Percentiles rank a stretch among this genome's conserved stretches.
These are phyloP conservation scores for Ramphastos sulfuratus DNA, from an alignment of 2,113 vertebrate species.

Conservation along the genomic window DNA sequence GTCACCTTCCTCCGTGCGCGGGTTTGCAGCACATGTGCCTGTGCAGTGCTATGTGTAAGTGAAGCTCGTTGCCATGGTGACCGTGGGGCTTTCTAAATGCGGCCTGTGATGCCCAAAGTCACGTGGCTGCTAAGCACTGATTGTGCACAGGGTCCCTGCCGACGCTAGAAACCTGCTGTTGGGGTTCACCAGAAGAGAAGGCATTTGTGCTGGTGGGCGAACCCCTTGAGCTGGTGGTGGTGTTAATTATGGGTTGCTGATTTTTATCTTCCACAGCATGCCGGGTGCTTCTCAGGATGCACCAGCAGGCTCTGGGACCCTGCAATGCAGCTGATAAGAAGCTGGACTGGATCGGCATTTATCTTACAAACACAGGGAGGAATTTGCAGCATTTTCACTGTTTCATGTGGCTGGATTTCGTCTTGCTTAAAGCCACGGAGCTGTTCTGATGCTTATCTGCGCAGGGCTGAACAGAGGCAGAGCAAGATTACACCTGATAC, in stretches of 20 bases:
- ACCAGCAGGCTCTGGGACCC: neutral
- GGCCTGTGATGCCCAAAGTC: slow-evolving; percentile 45
- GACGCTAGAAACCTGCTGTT: neutral
- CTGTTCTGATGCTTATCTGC: neutral
- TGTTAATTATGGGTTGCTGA: neutral
- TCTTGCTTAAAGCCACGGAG: accelerated
- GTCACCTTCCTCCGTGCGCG: accelerated
- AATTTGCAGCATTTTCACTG: neutral
- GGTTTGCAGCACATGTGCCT: neutral
- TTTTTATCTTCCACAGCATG: accelerated
- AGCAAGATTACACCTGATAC: neutral
- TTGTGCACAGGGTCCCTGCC: accelerated
- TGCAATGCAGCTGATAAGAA: neutral
- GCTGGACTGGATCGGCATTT: neutral
- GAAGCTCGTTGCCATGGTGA: slow-evolving; percentile 70
- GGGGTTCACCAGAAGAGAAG: neutral
- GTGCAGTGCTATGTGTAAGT: slow-evolving; percentile 30
- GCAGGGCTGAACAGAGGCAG: neutral
- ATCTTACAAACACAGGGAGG: neutral
- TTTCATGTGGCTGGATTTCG: neutral
- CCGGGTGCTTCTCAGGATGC: accelerated
- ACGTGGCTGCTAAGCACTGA: neutral
- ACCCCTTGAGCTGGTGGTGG: accelerated
- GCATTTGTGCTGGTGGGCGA: accelerated
- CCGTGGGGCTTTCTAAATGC: slow-evolving; percentile 15